Evolutionary conservation across 2,888 invertebrate genomes (phyloP).

Genomic region (Calameuta idolon): DNA sequence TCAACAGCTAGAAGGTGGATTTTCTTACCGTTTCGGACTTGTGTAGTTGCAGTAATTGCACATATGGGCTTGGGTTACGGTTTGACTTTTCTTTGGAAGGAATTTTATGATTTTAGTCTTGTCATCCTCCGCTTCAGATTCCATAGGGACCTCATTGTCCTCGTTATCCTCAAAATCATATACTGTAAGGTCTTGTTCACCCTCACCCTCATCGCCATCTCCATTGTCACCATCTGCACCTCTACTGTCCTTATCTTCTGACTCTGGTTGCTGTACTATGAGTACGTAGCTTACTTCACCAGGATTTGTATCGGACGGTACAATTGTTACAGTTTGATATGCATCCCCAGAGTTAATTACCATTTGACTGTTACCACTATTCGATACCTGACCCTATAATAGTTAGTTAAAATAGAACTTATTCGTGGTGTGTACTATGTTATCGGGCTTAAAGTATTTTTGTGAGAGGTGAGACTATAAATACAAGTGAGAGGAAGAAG

Average conservation of each 20-base stretch:
- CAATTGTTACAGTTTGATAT: constrained; percentile 86
- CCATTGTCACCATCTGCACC: constrained; percentile 66
- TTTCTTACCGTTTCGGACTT: constrained; percentile 80
- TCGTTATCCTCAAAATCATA: constrained; percentile 66
- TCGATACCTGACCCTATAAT: constrained; percentile 49
- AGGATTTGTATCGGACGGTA: constrained; percentile 81
- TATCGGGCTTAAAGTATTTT: neutral
- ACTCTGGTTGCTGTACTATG: constrained; percentile 82
- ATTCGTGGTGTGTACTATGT: neutral
- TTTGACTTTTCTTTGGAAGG: constrained; percentile 73
- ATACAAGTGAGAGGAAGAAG: neutral
- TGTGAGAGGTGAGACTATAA: neutral
- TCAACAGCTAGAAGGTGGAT: neutral
- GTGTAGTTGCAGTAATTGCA: constrained; percentile 94
- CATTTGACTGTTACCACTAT: constrained; percentile 65
- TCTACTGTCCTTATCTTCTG: constrained; percentile 70
- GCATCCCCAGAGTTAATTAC: constrained; percentile 73
- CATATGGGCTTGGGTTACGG: constrained; percentile 78
- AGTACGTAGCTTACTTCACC: constrained; percentile 90
- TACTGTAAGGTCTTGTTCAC: constrained; percentile 66
- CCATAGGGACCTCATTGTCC: constrained; percentile 66
- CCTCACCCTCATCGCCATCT: constrained; percentile 67
- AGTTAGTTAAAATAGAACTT: neutral
- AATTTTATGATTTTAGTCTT: constrained; percentile 75
- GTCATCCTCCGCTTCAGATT: constrained; percentile 76